Evolutionary conservation across 2,888 invertebrate species (phyloP).

Genomic region (Cyclophora albipunctata): DNA sequence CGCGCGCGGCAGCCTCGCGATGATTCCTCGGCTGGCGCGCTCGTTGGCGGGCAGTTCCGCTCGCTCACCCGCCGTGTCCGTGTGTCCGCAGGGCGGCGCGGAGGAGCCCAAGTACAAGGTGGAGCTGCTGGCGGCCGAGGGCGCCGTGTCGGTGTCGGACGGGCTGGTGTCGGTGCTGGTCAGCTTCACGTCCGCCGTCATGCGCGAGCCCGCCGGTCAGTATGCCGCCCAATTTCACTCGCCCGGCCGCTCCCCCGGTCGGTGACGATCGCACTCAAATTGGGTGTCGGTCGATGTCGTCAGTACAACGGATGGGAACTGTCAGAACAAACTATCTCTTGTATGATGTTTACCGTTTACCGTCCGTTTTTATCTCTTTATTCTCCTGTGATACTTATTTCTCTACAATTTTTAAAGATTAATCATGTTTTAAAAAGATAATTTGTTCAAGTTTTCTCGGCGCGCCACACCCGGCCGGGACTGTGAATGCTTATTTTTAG

Average conservation of each 20-base stretch:
- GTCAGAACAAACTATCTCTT: conserved; percentile 71
- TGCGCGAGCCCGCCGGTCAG: conserved; percentile 86
- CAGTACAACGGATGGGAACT: conserved; percentile 28
- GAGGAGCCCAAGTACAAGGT: conserved; percentile 82
- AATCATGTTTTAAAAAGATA: conserved; percentile 49
- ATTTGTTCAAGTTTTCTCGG: conserved; percentile 65
- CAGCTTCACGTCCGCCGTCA: conserved; percentile 93
- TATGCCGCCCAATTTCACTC: conserved; percentile 39
- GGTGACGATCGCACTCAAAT: conserved; percentile 32
- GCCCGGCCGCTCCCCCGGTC: conserved; percentile 1
- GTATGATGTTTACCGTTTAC: not conserved
- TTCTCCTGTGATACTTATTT: conserved; percentile 23
- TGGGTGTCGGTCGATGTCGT: conserved; percentile 64
- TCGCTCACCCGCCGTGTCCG: no score
- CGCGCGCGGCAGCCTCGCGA: no score
- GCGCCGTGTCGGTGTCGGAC: conserved; percentile 88
- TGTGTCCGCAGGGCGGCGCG: conserved; percentile 35
- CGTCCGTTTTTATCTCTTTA: conserved; percentile 32
- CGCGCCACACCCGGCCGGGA: conserved; percentile 52
- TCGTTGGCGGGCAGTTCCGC: no score
- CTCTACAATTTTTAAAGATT: conserved; percentile 12
- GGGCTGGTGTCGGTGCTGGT: conserved; percentile 87
- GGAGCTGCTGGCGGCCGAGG: conserved; percentile 87
- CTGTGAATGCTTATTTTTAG: conserved; percentile 71
- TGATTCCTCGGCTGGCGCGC: no score